Evolutionary conservation across 2,888 invertebrate species (phyloP).

Genomic region (Xylota segnis): DNA sequence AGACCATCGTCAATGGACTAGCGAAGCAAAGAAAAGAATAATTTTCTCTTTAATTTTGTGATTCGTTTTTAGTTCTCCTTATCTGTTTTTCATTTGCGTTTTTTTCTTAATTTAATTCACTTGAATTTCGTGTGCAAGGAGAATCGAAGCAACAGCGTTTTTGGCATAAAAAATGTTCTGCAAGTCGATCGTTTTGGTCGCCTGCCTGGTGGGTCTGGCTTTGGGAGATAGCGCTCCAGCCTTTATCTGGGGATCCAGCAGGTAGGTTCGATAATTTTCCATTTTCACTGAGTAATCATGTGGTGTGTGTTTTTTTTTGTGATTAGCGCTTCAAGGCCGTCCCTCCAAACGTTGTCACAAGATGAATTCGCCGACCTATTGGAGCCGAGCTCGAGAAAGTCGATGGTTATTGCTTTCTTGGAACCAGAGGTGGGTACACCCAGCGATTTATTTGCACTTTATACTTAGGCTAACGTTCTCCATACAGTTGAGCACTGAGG

Average conservation of each 20-base stretch:
- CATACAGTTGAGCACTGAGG: constrained; percentile 85
- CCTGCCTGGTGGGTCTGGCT: constrained; percentile 81
- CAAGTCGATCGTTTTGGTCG: constrained; percentile 80
- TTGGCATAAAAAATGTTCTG: constrained; percentile 79
- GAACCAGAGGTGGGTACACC: constrained; percentile 85
- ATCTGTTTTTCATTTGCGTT: constrained; percentile 80
- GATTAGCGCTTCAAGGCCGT: constrained; percentile 79
- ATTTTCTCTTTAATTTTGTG: constrained; percentile 63
- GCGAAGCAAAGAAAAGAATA: constrained; percentile 71
- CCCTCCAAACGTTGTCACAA: constrained; percentile 79
- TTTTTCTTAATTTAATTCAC: constrained; percentile 55
- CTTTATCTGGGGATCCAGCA: constrained; percentile 86
- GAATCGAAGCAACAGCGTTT: neutral
- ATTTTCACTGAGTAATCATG: constrained; percentile 12
- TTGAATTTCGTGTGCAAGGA: constrained; percentile 54
- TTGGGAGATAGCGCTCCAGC: constrained; percentile 86
- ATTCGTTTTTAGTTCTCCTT: constrained; percentile 78
- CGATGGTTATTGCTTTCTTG: constrained; percentile 85
- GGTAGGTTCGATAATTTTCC: constrained; percentile 79
- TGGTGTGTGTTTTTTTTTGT: constrained; percentile 8
- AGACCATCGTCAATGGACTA: constrained; percentile 79
- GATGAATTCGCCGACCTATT: constrained; percentile 80
- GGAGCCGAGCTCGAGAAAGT: constrained; percentile 79
- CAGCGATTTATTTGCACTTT: constrained; percentile 7
- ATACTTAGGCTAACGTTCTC: constrained; percentile 3